Evolutionary conservation across 1,140 invertebrate genomes (phyloP), one percentile per base, ranked within the genome.

Genomic region (Chionoecetes opilio): DNA sequence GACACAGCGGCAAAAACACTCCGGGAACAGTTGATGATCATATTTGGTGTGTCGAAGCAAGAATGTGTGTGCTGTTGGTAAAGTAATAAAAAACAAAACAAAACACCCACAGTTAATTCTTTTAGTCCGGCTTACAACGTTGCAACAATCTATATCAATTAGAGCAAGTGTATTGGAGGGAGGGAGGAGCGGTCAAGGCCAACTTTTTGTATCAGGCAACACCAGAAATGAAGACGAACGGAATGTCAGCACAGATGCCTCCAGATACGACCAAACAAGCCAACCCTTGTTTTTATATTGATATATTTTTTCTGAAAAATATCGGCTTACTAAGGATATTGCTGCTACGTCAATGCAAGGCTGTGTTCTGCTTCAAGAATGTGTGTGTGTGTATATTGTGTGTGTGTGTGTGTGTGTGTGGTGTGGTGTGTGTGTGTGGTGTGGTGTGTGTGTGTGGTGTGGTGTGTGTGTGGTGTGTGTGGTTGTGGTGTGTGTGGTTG

Each of bases 371-470:
- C 41, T 14, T 46, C 41, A 14, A 46, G 5, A 14, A 5, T 46
- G 5, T 46, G 41, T 46, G 5, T 5, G 14, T 5, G 41, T n/a
- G n/a, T n/a, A n/a, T n/a, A n/a, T n/a, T 75, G 63, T 75, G 21
- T 75, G 21, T 75, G 63, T 75, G 21, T 26, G n/a, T 26, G 63
- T 26, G 21, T 75, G 63, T 75, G n/a, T 75, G 21, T 75, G 63
- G n/a, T n/a, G n/a, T n/a, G 26, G 21, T 75, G 46, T n/a, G 63
- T 75, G 63, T 75, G 63, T 75, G 63, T 75, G n/a, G 63, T 75
- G 63, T 75, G 63, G 63, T 75, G 63, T 75, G 63, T 75, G 63
- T 75, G 63, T 75, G 53, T 75, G 53, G 53, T 75, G 53, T 75
- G 53, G 53, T 75, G 53, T 75, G 53, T 75, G 53, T 75, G 53